Conservation (phyloP, 2,888 invertebrate species). For the Drosophila longiperda region DNA sequence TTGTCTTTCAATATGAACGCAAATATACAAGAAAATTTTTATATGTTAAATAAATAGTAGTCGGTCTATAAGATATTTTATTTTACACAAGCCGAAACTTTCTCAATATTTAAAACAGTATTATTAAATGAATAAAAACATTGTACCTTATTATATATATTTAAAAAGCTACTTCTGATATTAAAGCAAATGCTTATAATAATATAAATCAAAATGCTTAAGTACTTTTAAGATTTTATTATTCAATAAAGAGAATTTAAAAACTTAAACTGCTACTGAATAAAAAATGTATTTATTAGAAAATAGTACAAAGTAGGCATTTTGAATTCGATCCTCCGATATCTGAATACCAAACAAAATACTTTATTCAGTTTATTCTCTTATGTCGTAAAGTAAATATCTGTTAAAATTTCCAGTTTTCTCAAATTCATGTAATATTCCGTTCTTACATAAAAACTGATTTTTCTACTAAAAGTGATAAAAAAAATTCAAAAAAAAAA, state of each 20-base stretch:
- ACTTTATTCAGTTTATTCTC: constrained; percentile 40
- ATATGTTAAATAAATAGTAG: constrained; percentile 19
- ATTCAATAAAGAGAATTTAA: constrained; percentile 5
- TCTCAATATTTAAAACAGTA: constrained; percentile 56
- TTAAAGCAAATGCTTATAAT: constrained; percentile 35
- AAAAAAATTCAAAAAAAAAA: neutral
- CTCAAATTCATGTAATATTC: constrained; percentile 32
- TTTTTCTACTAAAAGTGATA: neutral
- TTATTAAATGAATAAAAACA: constrained; percentile 47
- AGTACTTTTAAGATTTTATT: neutral
- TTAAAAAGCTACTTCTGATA: constrained; percentile 45
- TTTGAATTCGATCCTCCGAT: neutral
- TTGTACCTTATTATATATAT: constrained; percentile 67
- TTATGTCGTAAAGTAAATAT: constrained; percentile 56
- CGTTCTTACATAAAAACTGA: constrained; percentile 11
- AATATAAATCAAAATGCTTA: constrained; percentile 25
- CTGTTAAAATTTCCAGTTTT: constrained; percentile 50
- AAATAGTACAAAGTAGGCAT: constrained; percentile 26
- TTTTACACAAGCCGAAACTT: constrained; percentile 61
- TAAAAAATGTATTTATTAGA: neutral
- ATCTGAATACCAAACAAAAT: too few species aligned
- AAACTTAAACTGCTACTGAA: constrained; percentile 3
- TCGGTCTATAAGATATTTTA: constrained; percentile 47
- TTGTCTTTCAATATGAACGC: constrained; percentile 39
- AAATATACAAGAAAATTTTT: constrained; percentile 62